Evolutionary conservation across 2,888 invertebrate genomes (phyloP), one percentile per base, ranked within the genome.

Genomic region (Drosophila neotestacea): DNA sequence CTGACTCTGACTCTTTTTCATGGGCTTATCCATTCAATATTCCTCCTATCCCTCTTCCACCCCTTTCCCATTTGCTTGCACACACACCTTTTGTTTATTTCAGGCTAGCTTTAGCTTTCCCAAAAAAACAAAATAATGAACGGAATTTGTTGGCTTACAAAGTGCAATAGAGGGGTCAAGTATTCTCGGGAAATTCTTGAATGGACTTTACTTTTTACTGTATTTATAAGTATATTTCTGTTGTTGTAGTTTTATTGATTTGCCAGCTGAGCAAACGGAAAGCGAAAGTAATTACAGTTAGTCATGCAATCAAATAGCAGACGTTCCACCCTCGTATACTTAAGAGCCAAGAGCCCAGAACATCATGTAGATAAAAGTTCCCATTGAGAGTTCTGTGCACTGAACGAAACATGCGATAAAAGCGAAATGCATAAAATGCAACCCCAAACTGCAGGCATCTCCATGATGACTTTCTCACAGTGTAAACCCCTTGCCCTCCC

Each of bases 201-300:
- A 73, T 69, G 65, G 60, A 48, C 38, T 46, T 39, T 32, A 5
- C 11, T 34, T 41, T 5, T 39, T n/a, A 39, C 7, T 36, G 9
- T 34, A 47, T 34, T 36, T 13, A 39, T 4, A 7, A 51, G 9
- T 32, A 54, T 44, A 56, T 32, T 46, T 27, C 42, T 30, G 1
- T 54, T 50, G 10, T 52, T 54, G 39, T 50, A 27, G n/a, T 65
- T 64, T 76, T 72, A 78, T 81, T 72, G 82, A 79, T 81, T 83
- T 68, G 62, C 66, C 79, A 75, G 81, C 81, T 73, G 69, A 64
- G 59, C 70, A 70, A 81, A 79, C 73, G 71, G 72, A 86, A 86
- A 84, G 73, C 82, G 85, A 85, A 85, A 85, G 85, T 85, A 85
- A 85, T 85, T 85, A 76, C 71, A 60, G 65, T 71, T 72, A 74